phyloP scores from a whole-genome alignment of 1,140 invertebrate species.

The Trichomalopsis sarcophagae region DNA sequence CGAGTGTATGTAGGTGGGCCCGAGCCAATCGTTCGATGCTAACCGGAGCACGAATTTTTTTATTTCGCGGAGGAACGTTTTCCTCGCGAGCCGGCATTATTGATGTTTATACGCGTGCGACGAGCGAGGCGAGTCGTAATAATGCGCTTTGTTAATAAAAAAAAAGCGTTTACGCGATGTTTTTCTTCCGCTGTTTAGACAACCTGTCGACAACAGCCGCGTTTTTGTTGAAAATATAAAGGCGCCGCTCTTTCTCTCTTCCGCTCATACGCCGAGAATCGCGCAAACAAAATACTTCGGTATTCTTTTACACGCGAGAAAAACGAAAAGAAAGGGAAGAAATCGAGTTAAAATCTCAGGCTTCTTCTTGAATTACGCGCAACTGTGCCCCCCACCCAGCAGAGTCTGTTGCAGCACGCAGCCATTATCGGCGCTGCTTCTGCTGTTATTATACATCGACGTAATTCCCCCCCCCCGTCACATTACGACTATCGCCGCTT shows the following conservation, averaged over 20 bases:
- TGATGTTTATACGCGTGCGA: no score
- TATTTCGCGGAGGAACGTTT: no score
- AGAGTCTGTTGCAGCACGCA: neutral
- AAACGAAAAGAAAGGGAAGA: neutral
- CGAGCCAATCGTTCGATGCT: slow-evolving; percentile 24
- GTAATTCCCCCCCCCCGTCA: neutral
- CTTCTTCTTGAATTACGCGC: slow-evolving; percentile 11
- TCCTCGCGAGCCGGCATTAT: no score
- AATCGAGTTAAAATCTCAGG: neutral
- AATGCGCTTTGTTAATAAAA: neutral
- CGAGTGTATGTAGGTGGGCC: neutral
- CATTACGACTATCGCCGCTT: slow-evolving; percentile 13
- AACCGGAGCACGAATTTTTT: no score
- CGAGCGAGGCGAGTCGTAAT: no score
- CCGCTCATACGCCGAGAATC: neutral
- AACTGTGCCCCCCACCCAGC: no score
- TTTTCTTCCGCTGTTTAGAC: neutral
- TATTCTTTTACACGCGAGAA: neutral
- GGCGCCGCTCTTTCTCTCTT: no score
- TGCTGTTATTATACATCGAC: slow-evolving; percentile 31
- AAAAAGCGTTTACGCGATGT: neutral
- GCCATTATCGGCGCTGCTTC: slow-evolving; percentile 15
- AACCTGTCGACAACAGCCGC: neutral
- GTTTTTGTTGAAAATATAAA: neutral
- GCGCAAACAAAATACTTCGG: neutral